Conservation (phyloP, 2,113 vertebrate species). For the Poecile atricapillus region DNA sequence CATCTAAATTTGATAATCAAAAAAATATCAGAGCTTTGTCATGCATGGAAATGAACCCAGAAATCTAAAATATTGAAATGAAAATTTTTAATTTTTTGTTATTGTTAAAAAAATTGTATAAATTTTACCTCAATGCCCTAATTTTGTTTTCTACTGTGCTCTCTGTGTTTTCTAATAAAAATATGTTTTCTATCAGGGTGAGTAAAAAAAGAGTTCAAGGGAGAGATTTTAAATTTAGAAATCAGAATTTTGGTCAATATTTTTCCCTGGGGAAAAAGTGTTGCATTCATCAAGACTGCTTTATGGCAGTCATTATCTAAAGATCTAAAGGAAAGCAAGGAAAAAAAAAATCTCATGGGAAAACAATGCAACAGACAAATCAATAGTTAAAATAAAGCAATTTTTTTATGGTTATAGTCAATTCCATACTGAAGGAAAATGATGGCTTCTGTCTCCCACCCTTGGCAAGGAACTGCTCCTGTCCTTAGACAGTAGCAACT, state of each 20-base stretch:
- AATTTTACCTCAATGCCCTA: not conserved
- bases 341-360: not conserved
- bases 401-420: not conserved
- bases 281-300: not conserved
- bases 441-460: not conserved
- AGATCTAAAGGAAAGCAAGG: not conserved
- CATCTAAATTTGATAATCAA: not conserved
- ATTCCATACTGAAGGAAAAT: not conserved
- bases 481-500: not conserved
- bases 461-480: not conserved
- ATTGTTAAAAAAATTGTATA: too few species aligned
- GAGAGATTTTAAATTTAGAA: not conserved
- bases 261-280: not conserved
- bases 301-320: not conserved
- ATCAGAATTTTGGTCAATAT: not conserved
- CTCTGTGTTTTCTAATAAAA: not conserved
- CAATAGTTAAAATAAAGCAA: accelerated
- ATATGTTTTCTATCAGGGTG: not conserved
- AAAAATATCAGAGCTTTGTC: not conserved
- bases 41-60: not conserved
- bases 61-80: not conserved
- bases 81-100: not conserved
- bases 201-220: not conserved
- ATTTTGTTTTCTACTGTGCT: not conserved
- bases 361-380: not conserved